Evolutionary conservation across 2,797 vertebrate genomes (phyloP).

Genomic region (Scyliorhinus canicula): DNA sequence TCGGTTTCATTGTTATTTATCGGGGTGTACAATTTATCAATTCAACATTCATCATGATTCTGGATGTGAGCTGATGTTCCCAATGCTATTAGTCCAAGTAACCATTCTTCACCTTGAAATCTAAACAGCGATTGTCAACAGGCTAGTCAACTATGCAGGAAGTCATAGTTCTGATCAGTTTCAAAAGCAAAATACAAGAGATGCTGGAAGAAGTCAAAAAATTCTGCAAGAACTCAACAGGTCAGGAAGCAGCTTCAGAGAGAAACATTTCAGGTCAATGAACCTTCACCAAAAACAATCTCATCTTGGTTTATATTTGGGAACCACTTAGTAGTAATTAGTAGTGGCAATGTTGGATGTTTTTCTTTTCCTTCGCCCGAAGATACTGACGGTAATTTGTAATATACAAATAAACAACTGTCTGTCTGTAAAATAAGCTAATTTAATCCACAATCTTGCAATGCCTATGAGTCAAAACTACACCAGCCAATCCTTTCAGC

Average conservation of each 20-base stretch:
- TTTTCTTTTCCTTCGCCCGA: too few relatives aligned
- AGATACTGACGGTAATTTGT: not conserved
- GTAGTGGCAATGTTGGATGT: not conserved
- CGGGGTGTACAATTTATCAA: too few relatives aligned
- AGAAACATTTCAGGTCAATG: too few relatives aligned
- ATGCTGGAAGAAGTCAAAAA: too few relatives aligned
- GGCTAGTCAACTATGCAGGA: not conserved
- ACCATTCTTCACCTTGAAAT: not conserved
- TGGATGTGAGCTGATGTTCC: not conserved
- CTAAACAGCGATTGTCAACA: not conserved
- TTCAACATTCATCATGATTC: too few relatives aligned
- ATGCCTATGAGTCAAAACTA: not conserved
- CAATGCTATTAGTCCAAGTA: not conserved
- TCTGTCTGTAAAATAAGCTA: not conserved
- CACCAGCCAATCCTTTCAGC: not conserved
- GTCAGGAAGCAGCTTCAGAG: too few relatives aligned
- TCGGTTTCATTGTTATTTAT: too few relatives aligned
- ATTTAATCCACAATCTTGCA: not conserved
- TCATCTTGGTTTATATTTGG: too few relatives aligned
- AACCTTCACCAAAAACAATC: too few relatives aligned
- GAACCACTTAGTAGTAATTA: not conserved
- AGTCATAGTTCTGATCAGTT: not conserved
- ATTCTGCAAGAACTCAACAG: too few relatives aligned
- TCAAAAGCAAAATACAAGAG: too few relatives aligned
- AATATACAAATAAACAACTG: not conserved